phyloP scores from a whole-genome alignment of 2,797 vertebrate genomes.

The Arrhamphus sclerolepis region DNA sequence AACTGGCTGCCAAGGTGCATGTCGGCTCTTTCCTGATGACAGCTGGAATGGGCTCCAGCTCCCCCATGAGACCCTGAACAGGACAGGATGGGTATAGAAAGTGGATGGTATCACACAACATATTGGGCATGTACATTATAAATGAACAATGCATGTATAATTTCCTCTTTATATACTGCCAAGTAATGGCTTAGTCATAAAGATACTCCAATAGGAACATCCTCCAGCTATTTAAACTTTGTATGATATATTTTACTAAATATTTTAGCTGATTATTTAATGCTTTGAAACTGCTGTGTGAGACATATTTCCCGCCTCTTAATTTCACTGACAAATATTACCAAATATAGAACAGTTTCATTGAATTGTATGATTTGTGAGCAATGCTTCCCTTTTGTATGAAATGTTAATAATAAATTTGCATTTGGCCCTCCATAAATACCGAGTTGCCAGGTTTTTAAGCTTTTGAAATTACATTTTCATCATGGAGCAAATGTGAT shows the following conservation, averaged over 20 bases:
- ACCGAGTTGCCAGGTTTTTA: constrained; percentile 54
- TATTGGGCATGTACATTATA: neutral
- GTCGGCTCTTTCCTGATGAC: too few relatives aligned
- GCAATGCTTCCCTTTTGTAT: constrained; percentile 72
- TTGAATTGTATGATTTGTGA: constrained; percentile 74
- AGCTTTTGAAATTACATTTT: constrained; percentile 60
- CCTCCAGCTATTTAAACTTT: constrained; percentile 15
- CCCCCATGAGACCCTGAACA: too few relatives aligned
- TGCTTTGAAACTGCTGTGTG: constrained; percentile 51
- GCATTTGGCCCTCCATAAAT: constrained; percentile 70
- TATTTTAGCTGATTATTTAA: constrained; percentile 18
- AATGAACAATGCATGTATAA: constrained; percentile 5
- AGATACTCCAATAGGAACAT: neutral
- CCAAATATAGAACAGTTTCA: constrained; percentile 69
- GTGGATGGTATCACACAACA: neutral
- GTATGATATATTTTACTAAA: constrained; percentile 14
- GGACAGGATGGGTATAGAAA: neutral
- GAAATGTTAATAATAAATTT: constrained; percentile 78
- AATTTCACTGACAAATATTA: constrained; percentile 55
- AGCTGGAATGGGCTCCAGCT: too few relatives aligned
- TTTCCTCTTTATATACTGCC: constrained; percentile 5
- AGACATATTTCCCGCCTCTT: constrained; percentile 29
- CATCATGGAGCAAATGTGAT: constrained; percentile 69
- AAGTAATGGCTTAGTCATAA: too few relatives aligned
- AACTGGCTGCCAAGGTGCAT: too few relatives aligned